Evolutionary conservation across 2,113 vertebrate species (phyloP).

Genomic region (Montifringilla adamsi): DNA sequence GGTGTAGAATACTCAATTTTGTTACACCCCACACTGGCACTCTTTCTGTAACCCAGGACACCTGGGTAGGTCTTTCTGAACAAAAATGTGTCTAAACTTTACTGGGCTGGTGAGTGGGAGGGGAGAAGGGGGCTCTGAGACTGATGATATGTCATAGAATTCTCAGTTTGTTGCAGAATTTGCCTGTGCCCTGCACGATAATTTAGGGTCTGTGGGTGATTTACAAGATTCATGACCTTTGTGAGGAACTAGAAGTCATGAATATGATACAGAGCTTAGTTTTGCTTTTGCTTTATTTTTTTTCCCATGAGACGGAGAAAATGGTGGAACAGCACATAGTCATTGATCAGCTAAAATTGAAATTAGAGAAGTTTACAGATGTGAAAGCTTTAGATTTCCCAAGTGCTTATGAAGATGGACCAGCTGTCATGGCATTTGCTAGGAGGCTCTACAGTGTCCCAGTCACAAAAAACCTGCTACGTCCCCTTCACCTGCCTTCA

Average conservation of each 20-base stretch:
- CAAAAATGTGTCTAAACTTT: neutral
- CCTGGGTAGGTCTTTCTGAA: neutral
- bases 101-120: neutral
- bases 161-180: neutral
- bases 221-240: neutral
- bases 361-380: constrained; percentile 60
- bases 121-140: neutral
- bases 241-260: neutral
- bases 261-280: neutral
- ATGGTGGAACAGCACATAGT: constrained; percentile 86
- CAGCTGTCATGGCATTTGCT: neutral
- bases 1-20: neutral
- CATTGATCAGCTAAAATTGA: constrained; percentile 77
- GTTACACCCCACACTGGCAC: neutral
- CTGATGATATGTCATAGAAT: neutral
- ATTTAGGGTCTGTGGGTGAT: neutral
- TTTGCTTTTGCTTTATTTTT: neutral
- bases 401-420: constrained; percentile 36
- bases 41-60: neutral
- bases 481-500: constrained; percentile 27
- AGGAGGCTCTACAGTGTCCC: constrained; percentile 80
- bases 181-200: neutral
- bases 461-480: constrained; percentile 50
- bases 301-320: constrained; percentile 79
- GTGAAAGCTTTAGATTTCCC: constrained; percentile 33